Evolutionary conservation across 2,888 invertebrate genomes (phyloP), one percentile per base, ranked within the genome.

Genomic region (Exocentrus adspersus): DNA sequence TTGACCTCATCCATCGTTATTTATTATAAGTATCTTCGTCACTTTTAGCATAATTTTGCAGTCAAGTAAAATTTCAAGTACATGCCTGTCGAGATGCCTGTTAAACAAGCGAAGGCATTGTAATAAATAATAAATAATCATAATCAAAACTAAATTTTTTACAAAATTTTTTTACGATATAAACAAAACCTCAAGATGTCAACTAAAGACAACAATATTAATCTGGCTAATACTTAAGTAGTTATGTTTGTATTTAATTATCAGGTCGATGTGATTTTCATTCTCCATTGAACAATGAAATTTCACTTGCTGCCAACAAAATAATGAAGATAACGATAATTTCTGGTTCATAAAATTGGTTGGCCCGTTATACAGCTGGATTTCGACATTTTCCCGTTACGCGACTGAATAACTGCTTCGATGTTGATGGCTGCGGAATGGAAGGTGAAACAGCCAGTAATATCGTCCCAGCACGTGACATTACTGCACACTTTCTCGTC

Each of bases 301-400:
- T 50, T 50, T 50, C 50, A 50, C 50, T 50, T 50, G 50, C 30
- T 50, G 30, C 16, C 50, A 50, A n/a, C n/a, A n/a, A n/a, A 50
- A 50, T 50, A 46, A 46, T 24, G 14, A 30, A 30, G 50, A 30
- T 30, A 28, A 7, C 30, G 50, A 50, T 50, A 50, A 50, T 50
- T n/a, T n/a, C 50, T 50, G 10, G 50, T 28, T 50, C 30, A 50
- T 50, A 50, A 17, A 50, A 16, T 50, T 17, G 16, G 50, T 50
- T 50, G 50, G 28, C 50, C 50, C 28, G 50, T 30, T 30, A 50
- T 19, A 30, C 30, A 30, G 50, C 30, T 17, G 28, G 30, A 50
- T 50, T 50, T 50, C 50, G 50, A 30, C 30, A 50, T 50, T 50
- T 10, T 50, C 28, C 19, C 50, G 50, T 50, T 50, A 50, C 46